Conservation (phyloP, 2,888 invertebrate genomes). For the Temnothorax ravouxi region DNA sequence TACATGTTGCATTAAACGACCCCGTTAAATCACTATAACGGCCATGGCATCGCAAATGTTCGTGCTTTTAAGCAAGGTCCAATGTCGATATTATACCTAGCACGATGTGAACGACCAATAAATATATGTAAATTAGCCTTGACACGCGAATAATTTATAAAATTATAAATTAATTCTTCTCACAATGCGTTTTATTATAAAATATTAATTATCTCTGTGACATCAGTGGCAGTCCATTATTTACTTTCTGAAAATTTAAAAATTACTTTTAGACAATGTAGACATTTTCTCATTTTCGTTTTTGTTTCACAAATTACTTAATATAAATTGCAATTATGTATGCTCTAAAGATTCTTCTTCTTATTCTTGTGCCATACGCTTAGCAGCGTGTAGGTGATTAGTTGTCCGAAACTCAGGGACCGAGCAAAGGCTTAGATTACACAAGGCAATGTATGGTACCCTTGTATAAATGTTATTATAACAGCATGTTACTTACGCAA, state of each 20-base stretch:
- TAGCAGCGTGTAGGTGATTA: not conserved
- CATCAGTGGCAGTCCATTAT: not conserved
- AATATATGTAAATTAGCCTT: constrained; percentile 33
- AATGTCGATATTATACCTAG: constrained; percentile 36
- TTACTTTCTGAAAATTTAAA: not conserved
- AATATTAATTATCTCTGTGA: not conserved
- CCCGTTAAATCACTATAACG: constrained; percentile 47
- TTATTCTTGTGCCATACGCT: not conserved
- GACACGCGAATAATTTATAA: constrained; percentile 9
- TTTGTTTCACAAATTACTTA: not conserved
- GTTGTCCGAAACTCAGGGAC: not conserved
- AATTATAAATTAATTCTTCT: constrained; percentile 5
- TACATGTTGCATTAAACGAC: constrained; percentile 40
- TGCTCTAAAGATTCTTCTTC: not conserved
- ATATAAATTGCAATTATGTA: constrained; percentile 23
- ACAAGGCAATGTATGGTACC: not conserved
- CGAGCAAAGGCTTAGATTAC: constrained; percentile 1
- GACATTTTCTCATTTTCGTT: not conserved
- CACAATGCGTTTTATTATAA: not conserved
- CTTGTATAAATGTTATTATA: constrained; percentile 35
- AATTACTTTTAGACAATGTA: not conserved
- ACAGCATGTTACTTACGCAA: constrained; percentile 13
- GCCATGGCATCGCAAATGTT: constrained; percentile 9
- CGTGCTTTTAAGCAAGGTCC: constrained; percentile 35
- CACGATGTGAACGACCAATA: constrained; percentile 8